Evolutionary conservation across 2,888 invertebrate genomes (phyloP).

Genomic region (Cosmopolites sordidus): DNA sequence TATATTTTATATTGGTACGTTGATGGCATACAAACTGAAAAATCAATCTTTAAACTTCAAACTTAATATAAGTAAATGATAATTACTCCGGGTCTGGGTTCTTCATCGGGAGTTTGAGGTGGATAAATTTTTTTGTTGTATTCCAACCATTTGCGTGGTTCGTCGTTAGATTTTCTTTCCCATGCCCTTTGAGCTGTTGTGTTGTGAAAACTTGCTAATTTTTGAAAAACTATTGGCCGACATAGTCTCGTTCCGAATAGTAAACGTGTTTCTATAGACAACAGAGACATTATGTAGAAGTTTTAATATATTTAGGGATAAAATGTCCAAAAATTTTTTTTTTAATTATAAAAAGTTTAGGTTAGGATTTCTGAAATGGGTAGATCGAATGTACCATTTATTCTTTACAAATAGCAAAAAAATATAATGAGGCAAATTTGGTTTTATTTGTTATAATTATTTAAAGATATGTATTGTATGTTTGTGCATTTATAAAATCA

Average conservation of each 20-base stretch:
- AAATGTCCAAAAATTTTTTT: no score
- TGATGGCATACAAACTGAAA: slow-evolving; percentile 84
- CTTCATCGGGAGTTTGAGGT: slow-evolving; percentile 69
- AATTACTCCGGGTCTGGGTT: slow-evolving; percentile 78
- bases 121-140: slow-evolving; percentile 77
- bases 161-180: slow-evolving; percentile 5
- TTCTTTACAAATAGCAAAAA: no score
- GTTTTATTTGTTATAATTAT: no score
- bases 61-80: slow-evolving; percentile 9
- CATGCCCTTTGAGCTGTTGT: slow-evolving; percentile 12
- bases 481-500: no score
- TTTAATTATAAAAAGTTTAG: no score
- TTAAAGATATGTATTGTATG: no score
- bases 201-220: slow-evolving; percentile 15
- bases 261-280: background rate
- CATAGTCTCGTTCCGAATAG: background rate
- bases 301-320: no score
- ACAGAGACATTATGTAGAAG: slow-evolving; percentile 5
- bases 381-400: no score
- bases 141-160: slow-evolving; percentile 57
- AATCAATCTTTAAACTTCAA: background rate
- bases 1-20: slow-evolving; percentile 81
- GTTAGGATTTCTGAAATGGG: no score
- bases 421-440: no score
- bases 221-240: slow-evolving; percentile 7